phyloP scores from a whole-genome alignment of 2,797 vertebrate species.

The Micrastur ruficollis region DNA sequence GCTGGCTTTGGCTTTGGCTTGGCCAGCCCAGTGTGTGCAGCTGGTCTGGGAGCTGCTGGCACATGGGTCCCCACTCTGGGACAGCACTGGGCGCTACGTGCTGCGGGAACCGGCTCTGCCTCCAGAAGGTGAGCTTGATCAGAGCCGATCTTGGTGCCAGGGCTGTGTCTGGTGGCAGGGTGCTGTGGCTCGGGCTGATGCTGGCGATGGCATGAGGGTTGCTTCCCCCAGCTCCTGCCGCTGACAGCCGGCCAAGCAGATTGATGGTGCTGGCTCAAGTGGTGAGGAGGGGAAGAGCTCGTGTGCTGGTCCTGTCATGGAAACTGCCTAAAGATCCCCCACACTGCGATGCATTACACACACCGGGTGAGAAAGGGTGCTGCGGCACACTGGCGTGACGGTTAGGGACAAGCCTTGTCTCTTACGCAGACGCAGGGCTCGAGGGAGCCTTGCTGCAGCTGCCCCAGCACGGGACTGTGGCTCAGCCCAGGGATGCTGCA shows the following conservation, averaged over 20 bases:
- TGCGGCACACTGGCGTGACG: fast-evolving
- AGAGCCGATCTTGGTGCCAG: neutral
- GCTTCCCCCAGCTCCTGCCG: neutral
- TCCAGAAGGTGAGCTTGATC: too few relatives aligned
- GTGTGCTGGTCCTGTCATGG: neutral
- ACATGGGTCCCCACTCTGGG: fast-evolving
- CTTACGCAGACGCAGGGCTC: fast-evolving
- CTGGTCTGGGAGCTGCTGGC: fast-evolving
- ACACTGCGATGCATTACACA: fast-evolving
- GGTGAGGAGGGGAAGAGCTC: neutral
- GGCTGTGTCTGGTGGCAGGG: neutral
- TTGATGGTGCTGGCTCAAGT: neutral
- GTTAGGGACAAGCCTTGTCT: neutral
- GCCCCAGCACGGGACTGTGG: fast-evolving
- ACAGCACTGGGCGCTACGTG: fast-evolving
- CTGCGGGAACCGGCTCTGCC: neutral
- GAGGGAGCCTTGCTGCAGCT: fast-evolving
- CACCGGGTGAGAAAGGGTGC: neutral
- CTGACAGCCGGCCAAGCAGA: neutral
- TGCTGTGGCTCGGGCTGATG: neutral
- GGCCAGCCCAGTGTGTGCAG: fast-evolving
- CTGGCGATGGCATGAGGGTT: fast-evolving
- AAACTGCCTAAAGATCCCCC: neutral
- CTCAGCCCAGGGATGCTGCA: neutral
- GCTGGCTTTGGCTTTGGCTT: neutral